phyloP scores from a whole-genome alignment of 2,113 vertebrate species.

The Prochilodus magdalenae region DNA sequence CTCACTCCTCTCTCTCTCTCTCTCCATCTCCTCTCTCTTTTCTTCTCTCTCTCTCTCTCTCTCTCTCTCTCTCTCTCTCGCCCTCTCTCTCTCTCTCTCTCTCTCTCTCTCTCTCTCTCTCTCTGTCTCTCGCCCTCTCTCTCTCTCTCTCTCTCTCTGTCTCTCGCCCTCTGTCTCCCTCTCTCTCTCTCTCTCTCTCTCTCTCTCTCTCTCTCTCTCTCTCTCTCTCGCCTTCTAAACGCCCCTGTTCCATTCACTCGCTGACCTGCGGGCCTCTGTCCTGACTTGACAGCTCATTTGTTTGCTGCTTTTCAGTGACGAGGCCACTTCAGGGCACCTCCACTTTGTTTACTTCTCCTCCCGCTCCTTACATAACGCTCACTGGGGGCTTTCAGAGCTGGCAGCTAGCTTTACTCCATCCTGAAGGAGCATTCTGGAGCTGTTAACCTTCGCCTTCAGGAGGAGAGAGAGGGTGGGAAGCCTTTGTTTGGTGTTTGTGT shows the following conservation, averaged over 20 bases:
- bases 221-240: constrained; percentile 40
- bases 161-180: too few species aligned
- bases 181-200: constrained; percentile 8
- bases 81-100: too few species aligned
- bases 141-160: too few species aligned
- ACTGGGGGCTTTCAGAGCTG: not conserved
- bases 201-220: not conserved
- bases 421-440: not conserved
- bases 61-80: too few species aligned
- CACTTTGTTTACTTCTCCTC: not conserved
- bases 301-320: constrained; percentile 52
- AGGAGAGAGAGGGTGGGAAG: not conserved
- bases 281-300: constrained; percentile 62
- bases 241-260: constrained; percentile 37
- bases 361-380: constrained; percentile 21
- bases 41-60: too few species aligned
- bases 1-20: too few species aligned
- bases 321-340: not conserved
- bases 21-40: too few species aligned
- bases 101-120: too few species aligned
- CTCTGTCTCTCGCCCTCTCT: too few species aligned
- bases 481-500: not conserved
- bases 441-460: not conserved
- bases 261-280: not conserved
- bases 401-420: not conserved